These are phyloP conservation scores for Eufriesea mexicana DNA, from an alignment of 1,140 invertebrate genomes.

Conservation along the genomic window DNA sequence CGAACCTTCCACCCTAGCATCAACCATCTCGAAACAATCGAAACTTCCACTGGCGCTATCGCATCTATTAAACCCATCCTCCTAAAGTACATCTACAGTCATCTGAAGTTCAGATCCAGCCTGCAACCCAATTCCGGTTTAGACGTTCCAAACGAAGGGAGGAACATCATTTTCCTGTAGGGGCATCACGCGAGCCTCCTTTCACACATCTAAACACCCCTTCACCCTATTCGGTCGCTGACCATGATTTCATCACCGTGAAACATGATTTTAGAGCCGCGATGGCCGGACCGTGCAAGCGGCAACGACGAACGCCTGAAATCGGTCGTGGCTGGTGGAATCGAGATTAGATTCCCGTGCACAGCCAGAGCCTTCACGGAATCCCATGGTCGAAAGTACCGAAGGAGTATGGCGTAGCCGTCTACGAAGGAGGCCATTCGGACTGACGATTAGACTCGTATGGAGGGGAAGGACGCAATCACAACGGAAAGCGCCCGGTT, in stretches of 20 bases:
- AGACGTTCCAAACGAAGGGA: neutral
- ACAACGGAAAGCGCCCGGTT: conserved; percentile 75
- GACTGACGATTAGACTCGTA: conserved; percentile 80
- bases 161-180: neutral
- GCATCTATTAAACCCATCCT: neutral
- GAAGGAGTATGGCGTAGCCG: conserved; percentile 67
- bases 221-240: neutral
- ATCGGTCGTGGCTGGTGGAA: neutral
- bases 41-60: neutral
- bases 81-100: neutral
- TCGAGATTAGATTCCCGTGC: conserved; percentile 44
- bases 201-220: neutral
- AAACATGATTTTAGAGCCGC: conserved; percentile 41
- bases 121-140: neutral
- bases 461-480: conserved; percentile 78
- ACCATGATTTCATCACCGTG: too few relatives aligned
- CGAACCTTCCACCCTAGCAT: neutral
- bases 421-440: conserved; percentile 63
- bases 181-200: neutral
- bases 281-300: neutral
- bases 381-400: conserved; percentile 54
- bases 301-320: conserved; percentile 23
- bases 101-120: neutral
- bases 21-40: neutral
- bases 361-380: conserved; percentile 49